Percentiles rank a stretch among this genome's conserved stretches.
Evolutionary conservation across 1,140 invertebrate species (phyloP).

Genomic region (Trypoxylus dichotomus): DNA sequence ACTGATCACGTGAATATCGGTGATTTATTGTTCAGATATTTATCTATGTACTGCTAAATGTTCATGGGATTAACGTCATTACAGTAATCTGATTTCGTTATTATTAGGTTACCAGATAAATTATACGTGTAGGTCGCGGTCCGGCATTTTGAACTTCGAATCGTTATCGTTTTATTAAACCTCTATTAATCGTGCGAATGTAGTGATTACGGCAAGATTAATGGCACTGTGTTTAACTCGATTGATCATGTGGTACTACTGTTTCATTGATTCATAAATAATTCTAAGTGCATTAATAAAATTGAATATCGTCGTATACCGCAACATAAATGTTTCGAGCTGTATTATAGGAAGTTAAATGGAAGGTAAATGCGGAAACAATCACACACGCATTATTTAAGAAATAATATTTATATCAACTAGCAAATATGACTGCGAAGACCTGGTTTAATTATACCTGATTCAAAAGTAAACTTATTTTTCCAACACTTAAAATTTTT

Average conservation of each 20-base stretch:
- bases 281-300: too few relatives aligned
- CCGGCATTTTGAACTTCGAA: neutral
- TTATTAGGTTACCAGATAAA: conserved; percentile 7
- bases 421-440: too few relatives aligned
- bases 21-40: conserved; percentile 5
- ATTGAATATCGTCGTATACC: too few relatives aligned
- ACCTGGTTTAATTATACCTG: too few relatives aligned
- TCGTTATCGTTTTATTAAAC: conserved; percentile 10
- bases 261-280: too few relatives aligned
- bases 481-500: too few relatives aligned
- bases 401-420: too few relatives aligned
- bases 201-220: conserved; percentile 3
- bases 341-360: too few relatives aligned
- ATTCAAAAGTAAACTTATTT: too few relatives aligned
- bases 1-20: neutral
- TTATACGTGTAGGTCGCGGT: neutral
- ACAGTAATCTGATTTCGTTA: neutral
- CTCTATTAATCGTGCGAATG: neutral
- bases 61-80: neutral
- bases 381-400: too few relatives aligned
- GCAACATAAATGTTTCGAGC: too few relatives aligned
- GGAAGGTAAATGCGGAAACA: too few relatives aligned
- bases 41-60: neutral
- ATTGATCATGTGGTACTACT: neutral
- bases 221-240: neutral